Conservation (phyloP, 2,113 vertebrate species). For the human region GRCh38 chr9:133647501-133648000, state of each 20-base stretch:
- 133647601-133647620: neutral
- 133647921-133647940: constrained; percentile 95
- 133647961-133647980: constrained; percentile 87
- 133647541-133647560: fast-evolving
- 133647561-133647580: neutral
- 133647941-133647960: constrained; percentile 94
- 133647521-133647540: fast-evolving
- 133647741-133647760: neutral
- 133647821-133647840: fast-evolving
- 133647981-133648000: constrained; percentile 93
- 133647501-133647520: fast-evolving
- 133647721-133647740: fast-evolving
- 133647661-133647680: neutral
- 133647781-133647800: fast-evolving
- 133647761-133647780: fast-evolving
- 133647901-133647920: constrained; percentile 95
- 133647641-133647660: neutral
- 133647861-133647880: constrained; percentile 93
- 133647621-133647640: fast-evolving
- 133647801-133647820: neutral
- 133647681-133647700: neutral
- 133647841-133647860: constrained; percentile 90
- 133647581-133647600: neutral
- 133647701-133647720: neutral
- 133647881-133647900: constrained; percentile 87